Base-by-base conservation (phyloP, 2,113 vertebrate genomes). In the Cinclus cinclus region DNA sequence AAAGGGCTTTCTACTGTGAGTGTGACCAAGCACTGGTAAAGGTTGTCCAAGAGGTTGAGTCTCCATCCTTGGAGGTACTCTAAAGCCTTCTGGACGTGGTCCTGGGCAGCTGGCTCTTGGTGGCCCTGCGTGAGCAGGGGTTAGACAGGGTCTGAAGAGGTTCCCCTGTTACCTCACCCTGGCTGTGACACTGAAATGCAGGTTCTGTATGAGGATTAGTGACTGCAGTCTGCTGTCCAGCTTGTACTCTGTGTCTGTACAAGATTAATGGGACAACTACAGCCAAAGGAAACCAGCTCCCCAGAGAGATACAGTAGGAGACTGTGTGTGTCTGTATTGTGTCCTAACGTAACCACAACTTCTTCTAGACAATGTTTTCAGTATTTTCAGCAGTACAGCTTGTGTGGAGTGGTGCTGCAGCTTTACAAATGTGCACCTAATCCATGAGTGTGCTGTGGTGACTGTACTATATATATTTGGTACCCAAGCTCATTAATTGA, bases 261-360 rank as follows among this genome's bases (percentile, higher is more conserved):
- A n/a, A 31, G 35, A 10, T 33, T 2, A 41, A 13, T n/a, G 60
- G 81, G 15, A n/a, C 35, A 70, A 4, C 35, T 71, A 56, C 50
- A 79, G 53, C 83, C 56, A 25, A 71, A 78, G 44, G 50, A 67
- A 59, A 28, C 27, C n/a, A 33, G 10, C 53, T 58, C 14, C 41
- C 35, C 9, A 21, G 62, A 15, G 64, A 37, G 10, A 15, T 21
- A 8, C 4, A 37, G 24, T 2, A 28, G 21, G 27, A 56, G 24
- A 33, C n/a, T 2, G 0, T 63, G 9, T 23, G 1, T 31, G 17
- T 63, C 22, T 59, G 0, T 59, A 9, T 11, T 55, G 39, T 69
- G 49, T 83, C 8, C 3, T 70, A 13, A 67, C 30, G 30, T 58
- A 35, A 70, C 27, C 44, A 56, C 62, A 70, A 4, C 5, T 44